Conservation (phyloP, 2,797 vertebrate genomes). For the Arctocebus calabarensis region DNA sequence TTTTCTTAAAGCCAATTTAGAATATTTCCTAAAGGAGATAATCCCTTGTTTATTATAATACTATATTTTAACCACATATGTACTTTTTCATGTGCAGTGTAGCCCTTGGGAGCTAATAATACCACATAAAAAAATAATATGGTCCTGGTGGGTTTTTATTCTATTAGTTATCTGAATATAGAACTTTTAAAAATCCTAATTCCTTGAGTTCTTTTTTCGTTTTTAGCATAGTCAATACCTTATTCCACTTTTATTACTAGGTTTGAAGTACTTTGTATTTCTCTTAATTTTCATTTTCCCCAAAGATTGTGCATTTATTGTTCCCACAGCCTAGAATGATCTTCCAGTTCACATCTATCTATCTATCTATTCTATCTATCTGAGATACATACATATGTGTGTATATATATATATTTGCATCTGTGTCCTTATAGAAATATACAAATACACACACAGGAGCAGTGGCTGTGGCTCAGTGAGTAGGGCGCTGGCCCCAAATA, state of each 20-base stretch:
- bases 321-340: neutral
- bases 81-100: neutral
- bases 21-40: neutral
- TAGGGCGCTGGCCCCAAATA: too few species aligned
- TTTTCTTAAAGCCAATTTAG: neutral
- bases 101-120: neutral
- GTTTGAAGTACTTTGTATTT: neutral
- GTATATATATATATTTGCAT: too few species aligned
- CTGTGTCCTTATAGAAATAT: too few species aligned
- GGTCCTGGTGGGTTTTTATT: neutral
- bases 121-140: neutral
- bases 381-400: too few species aligned
- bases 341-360: fast-evolving
- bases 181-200: neutral
- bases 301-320: neutral
- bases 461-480: too few species aligned
- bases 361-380: too few species aligned
- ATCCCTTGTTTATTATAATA: neutral
- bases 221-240: neutral
- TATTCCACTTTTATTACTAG: neutral
- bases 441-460: too few species aligned
- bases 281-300: neutral
- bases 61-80: neutral
- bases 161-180: neutral
- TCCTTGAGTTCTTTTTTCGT: neutral